Evolutionary conservation across 2,888 invertebrate species (phyloP).

Genomic region (Cylindroiulus punctatus): DNA sequence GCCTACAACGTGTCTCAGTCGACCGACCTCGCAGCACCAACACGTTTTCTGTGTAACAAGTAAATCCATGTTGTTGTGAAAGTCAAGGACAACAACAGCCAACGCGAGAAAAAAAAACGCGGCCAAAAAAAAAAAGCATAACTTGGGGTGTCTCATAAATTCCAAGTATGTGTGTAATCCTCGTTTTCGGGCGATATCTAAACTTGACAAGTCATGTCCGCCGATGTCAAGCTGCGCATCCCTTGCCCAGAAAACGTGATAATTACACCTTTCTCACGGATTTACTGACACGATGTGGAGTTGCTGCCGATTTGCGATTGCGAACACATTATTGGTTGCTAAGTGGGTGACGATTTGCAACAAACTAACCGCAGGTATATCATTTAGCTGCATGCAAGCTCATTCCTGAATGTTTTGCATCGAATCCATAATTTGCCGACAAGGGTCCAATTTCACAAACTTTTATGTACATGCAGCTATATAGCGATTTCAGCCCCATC

Average conservation of each 20-base stretch:
- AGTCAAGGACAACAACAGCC: slow-evolving; percentile 13
- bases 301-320: not conserved
- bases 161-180: not conserved
- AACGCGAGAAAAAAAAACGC: not conserved
- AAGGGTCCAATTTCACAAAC: too few species aligned
- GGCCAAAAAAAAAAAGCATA: not conserved
- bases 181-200: not conserved
- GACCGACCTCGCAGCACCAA: slow-evolving; percentile 13
- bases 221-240: not conserved
- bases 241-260: not conserved
- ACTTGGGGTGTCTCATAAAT: slow-evolving; percentile 5
- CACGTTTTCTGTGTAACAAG: slow-evolving; percentile 6
- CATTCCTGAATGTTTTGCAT: too few species aligned
- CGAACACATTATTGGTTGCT: not conserved
- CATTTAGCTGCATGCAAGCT: too few species aligned
- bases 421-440: too few species aligned
- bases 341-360: too few species aligned
- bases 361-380: too few species aligned
- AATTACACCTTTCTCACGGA: not conserved
- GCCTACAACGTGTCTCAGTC: slow-evolving; percentile 17
- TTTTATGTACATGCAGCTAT: too few species aligned
- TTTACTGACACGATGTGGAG: not conserved
- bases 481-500: too few species aligned
- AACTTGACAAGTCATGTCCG: not conserved
- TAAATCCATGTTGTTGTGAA: slow-evolving; percentile 27